Conservation (phyloP, 2,113 vertebrate genomes). For the Urocolius indicus region DNA sequence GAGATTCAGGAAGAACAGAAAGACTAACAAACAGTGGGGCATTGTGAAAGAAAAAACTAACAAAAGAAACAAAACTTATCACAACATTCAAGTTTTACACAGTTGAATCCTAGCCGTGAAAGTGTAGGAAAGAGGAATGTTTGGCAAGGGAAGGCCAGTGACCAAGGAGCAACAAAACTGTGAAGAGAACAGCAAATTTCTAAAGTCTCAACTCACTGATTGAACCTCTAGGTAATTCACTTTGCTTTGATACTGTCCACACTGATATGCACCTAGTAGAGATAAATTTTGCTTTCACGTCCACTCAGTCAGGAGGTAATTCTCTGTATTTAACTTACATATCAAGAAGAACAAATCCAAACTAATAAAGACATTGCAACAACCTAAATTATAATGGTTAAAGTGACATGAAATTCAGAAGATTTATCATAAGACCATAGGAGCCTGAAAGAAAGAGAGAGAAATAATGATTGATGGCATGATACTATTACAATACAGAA, state of each 20-base stretch:
- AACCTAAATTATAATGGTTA: neutral
- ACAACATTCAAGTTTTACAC: neutral
- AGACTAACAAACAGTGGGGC: neutral
- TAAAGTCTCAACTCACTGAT: neutral
- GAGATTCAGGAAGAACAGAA: neutral
- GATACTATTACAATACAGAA: neutral
- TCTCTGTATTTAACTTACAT: neutral
- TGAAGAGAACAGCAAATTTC: neutral
- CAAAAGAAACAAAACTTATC: neutral
- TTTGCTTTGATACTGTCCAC: neutral
- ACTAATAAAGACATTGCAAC: neutral
- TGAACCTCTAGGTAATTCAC: neutral
- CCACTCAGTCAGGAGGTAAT: neutral
- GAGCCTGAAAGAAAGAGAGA: neutral
- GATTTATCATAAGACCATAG: conserved; percentile 11
- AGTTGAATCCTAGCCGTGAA: neutral
- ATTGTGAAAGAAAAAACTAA: neutral
- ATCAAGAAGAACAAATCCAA: neutral
- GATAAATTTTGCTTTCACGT: neutral
- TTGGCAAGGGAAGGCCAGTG: neutral
- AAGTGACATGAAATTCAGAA: conserved; percentile 24
- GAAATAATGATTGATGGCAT: conserved; percentile 38
- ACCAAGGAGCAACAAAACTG: neutral
- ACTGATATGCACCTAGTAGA: neutral
- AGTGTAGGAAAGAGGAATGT: neutral